A percentile compares a stretch with the other conserved stretches of the same genome.
Evolutionary conservation across 2,797 vertebrate species (phyloP).

Genomic region (Thunnus albacares): DNA sequence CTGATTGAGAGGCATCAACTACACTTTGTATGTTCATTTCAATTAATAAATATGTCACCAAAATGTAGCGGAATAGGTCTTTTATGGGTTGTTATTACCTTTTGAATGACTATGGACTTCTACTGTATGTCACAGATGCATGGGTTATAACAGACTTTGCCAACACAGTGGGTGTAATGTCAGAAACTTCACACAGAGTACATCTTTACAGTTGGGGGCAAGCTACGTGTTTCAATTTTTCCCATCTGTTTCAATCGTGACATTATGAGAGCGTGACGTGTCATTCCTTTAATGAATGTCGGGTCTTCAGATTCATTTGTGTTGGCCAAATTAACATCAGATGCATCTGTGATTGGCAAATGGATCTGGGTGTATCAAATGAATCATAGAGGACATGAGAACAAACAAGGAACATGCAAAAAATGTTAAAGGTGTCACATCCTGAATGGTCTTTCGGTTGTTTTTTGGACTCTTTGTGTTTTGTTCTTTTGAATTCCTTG

Average conservation of each 20-base stretch:
- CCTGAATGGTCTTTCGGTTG: too few species aligned
- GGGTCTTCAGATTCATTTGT: slow-evolving; percentile 8
- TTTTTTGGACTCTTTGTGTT: too few species aligned
- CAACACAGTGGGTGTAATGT: neutral
- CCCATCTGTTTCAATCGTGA: slow-evolving; percentile 32
- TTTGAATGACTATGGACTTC: neutral
- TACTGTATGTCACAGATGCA: neutral
- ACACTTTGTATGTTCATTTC: neutral
- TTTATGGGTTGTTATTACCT: neutral
- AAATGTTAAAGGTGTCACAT: neutral
- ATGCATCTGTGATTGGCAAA: slow-evolving; percentile 36
- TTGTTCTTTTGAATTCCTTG: too few species aligned
- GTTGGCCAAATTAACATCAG: slow-evolving; percentile 33
- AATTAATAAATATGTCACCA: neutral
- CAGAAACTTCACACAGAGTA: neutral
- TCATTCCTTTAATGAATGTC: slow-evolving; percentile 47
- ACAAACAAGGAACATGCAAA: slow-evolving; percentile 7
- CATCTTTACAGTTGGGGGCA: neutral
- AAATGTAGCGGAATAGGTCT: neutral
- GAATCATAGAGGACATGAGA: neutral
- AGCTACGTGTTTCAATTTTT: neutral
- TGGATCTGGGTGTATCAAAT: slow-evolving; percentile 27
- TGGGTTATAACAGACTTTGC: neutral
- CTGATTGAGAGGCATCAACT: neutral
- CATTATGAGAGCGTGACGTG: slow-evolving; percentile 47